Evolutionary conservation across 92 coral and sea anemone species (phyloP).

Genomic region (Paragorgia papillata): DNA sequence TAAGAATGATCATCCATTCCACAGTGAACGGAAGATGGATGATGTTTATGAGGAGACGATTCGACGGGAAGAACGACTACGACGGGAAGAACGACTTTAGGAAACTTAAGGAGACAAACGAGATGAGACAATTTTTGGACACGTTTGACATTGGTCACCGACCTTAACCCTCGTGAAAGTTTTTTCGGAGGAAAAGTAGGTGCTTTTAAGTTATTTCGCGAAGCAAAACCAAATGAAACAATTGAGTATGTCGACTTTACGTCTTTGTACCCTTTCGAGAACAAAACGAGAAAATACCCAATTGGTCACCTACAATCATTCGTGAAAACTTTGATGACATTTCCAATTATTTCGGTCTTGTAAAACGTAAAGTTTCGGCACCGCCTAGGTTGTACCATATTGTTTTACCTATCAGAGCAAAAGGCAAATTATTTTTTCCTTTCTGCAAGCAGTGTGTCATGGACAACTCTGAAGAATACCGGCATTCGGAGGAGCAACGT

Average conservation of each 20-base stretch:
- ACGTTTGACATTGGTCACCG: conserved; percentile 18
- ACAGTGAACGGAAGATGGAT: neutral
- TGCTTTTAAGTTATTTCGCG: conserved; percentile 25
- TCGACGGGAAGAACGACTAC: conserved; percentile 20
- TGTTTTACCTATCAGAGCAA: neutral
- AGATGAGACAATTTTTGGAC: conserved; percentile 33
- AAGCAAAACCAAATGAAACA: conserved; percentile 13
- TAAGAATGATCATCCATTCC: conserved; percentile 14
- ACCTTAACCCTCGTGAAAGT: conserved; percentile 47
- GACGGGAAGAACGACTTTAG: conserved; percentile 44
- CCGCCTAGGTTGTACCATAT: conserved; percentile 21
- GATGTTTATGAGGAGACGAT: conserved; percentile 39
- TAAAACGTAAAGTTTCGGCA: conserved; percentile 19
- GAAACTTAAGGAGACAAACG: conserved; percentile 20
- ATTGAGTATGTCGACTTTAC: conserved; percentile 25
- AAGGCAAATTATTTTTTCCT: conserved; percentile 24
- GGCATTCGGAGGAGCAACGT: neutral
- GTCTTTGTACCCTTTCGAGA: conserved; percentile 17
- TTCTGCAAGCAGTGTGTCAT: conserved; percentile 10
- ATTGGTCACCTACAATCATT: conserved; percentile 27
- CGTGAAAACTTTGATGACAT: neutral
- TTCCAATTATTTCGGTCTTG: conserved; percentile 27
- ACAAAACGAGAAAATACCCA: conserved; percentile 13
- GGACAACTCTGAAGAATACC: neutral
- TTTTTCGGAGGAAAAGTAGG: conserved; percentile 54